Conservation (phyloP, 2,888 invertebrate species). For the Ochropleura leucogaster region DNA sequence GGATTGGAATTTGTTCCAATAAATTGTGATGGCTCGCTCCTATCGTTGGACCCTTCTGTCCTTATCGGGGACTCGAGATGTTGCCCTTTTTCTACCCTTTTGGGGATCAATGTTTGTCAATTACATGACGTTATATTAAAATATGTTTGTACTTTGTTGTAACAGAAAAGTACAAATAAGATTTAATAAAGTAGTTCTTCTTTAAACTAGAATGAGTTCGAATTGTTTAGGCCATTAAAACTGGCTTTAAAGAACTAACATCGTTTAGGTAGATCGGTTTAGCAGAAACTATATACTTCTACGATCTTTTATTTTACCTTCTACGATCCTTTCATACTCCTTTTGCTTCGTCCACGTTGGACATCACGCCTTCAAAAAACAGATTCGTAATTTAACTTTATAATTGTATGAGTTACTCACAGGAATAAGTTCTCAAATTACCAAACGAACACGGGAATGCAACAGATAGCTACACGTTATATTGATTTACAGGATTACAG, state of each 20-base stretch:
- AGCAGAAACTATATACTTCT: not conserved
- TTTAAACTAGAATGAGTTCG: not conserved
- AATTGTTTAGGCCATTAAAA: not conserved
- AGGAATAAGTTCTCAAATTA: not conserved
- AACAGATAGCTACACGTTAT: not conserved
- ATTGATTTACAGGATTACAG: not conserved
- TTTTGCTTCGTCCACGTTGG: not conserved
- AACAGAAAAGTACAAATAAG: too few species aligned
- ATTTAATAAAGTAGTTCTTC: not conserved
- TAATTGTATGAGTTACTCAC: not conserved
- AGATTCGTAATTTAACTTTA: not conserved
- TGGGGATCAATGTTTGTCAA: conserved; percentile 46
- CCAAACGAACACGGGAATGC: not conserved
- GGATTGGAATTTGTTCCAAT: conserved; percentile 60
- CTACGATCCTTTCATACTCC: not conserved
- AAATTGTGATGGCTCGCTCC: conserved; percentile 46
- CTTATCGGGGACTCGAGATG: conserved; percentile 33
- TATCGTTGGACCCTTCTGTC: conserved; percentile 44
- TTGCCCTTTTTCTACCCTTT: conserved; percentile 51
- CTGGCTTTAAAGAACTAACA: not conserved
- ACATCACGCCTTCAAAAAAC: not conserved
- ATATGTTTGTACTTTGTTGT: conserved; percentile 4
- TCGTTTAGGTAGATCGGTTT: not conserved
- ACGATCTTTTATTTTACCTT: not conserved
- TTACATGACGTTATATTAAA: conserved; percentile 41